Conservation (phyloP, 2,797 vertebrate species). For the Geotrypetes seraphini region DNA sequence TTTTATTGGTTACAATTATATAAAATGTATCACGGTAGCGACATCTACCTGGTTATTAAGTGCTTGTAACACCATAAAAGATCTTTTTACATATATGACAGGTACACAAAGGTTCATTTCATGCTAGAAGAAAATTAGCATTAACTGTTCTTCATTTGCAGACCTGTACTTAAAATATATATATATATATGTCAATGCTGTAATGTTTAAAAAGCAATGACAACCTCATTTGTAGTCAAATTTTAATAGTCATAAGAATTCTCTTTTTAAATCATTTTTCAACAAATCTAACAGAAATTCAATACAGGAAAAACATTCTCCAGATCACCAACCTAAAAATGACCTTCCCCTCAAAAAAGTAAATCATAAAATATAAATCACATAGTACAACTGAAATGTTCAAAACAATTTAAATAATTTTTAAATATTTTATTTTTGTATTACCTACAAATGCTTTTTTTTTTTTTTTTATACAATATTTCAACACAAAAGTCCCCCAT, state of each 20-base stretch:
- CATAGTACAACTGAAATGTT: slow-evolving; percentile 66
- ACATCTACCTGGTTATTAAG: slow-evolving; percentile 26
- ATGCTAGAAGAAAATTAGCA: slow-evolving; percentile 8
- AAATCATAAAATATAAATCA: slow-evolving; percentile 57
- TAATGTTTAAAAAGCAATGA: slow-evolving; percentile 46
- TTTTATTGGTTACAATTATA: slow-evolving; percentile 49
- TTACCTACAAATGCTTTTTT: slow-evolving; percentile 76
- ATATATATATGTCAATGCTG: slow-evolving; percentile 25
- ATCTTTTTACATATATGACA: background rate
- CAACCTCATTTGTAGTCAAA: slow-evolving; percentile 43
- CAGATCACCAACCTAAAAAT: slow-evolving; percentile 41
- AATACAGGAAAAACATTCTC: slow-evolving; percentile 49
- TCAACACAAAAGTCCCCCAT: slow-evolving; percentile 57
- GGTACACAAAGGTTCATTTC: background rate
- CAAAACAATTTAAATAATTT: slow-evolving; percentile 87
- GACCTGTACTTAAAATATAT: slow-evolving; percentile 19
- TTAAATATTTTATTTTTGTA: slow-evolving; percentile 78
- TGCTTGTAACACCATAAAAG: slow-evolving; percentile 25
- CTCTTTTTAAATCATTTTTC: slow-evolving; percentile 50
- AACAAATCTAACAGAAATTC: slow-evolving; percentile 45
- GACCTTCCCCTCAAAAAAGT: slow-evolving; percentile 18
- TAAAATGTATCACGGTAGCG: slow-evolving; percentile 19
- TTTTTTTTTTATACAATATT: slow-evolving; percentile 67
- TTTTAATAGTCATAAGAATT: slow-evolving; percentile 61
- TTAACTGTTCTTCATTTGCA: slow-evolving; percentile 8